These are phyloP conservation scores for Drosophila gaucha DNA, from an alignment of 2,888 invertebrate genomes.

Conservation along the genomic window DNA sequence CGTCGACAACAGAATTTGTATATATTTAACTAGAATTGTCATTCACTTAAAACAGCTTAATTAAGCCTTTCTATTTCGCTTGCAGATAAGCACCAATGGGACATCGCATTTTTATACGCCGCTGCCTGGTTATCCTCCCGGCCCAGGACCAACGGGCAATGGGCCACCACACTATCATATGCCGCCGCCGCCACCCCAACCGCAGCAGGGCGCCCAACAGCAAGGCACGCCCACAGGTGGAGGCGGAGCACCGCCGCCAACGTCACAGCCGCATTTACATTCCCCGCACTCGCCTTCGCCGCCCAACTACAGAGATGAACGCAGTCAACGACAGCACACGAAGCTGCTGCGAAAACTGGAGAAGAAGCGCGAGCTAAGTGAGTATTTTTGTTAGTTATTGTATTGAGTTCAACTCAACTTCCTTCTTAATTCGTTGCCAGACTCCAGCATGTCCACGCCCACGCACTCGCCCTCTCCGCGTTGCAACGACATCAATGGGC, in stretches of 20 bases:
- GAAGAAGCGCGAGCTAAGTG: slow-evolving; percentile 87
- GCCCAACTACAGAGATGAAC: slow-evolving; percentile 91
- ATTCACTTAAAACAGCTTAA: neutral
- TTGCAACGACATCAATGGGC: slow-evolving; percentile 88
- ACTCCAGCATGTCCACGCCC: slow-evolving; percentile 86
- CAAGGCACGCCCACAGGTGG: slow-evolving; percentile 56
- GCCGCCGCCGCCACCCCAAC: slow-evolving; percentile 70
- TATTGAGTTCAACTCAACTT: too few species aligned
- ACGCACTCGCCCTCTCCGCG: slow-evolving; percentile 88
- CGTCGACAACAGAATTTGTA: slow-evolving; percentile 32
- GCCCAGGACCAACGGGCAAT: slow-evolving; percentile 85
- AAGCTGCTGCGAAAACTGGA: slow-evolving; percentile 92
- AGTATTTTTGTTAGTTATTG: slow-evolving; percentile 54
- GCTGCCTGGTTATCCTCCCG: slow-evolving; percentile 86
- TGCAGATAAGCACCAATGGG: slow-evolving; percentile 89
- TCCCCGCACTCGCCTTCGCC: slow-evolving; percentile 89
- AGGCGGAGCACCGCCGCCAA: slow-evolving; percentile 48
- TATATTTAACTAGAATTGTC: neutral
- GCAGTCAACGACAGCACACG: slow-evolving; percentile 90
- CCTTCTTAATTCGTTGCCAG: slow-evolving; percentile 64
- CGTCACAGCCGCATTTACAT: slow-evolving; percentile 84
- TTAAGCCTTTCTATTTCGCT: neutral
- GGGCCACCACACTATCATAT: slow-evolving; percentile 83
- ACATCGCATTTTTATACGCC: slow-evolving; percentile 89
- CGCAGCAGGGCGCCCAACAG: slow-evolving; percentile 72